These are phyloP conservation scores for Potamarius usumacintae DNA, from an alignment of 2,113 vertebrate genomes.

Conservation along the genomic window DNA sequence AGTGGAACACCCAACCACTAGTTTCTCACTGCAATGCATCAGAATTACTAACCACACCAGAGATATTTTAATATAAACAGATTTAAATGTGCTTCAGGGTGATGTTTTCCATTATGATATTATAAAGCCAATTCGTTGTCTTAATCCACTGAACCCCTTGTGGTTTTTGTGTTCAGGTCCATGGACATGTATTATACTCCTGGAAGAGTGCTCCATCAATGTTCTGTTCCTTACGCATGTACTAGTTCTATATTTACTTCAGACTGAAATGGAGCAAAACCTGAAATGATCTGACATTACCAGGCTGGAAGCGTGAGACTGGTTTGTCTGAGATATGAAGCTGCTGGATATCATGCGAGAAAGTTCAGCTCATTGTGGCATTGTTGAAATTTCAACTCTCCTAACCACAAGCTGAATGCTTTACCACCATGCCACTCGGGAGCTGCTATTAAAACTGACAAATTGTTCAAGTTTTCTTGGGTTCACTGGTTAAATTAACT, in stretches of 20 bases:
- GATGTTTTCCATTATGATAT: no score
- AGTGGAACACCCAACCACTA: no score
- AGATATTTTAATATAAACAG: no score
- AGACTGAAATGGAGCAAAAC: not conserved
- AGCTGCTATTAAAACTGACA: not conserved
- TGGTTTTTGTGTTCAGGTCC: not conserved
- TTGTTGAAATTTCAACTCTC: not conserved
- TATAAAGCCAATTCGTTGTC: not conserved
- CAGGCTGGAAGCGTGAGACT: not conserved
- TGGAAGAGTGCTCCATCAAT: not conserved
- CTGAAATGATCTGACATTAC: not conserved
- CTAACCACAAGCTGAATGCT: not conserved
- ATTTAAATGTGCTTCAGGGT: no score
- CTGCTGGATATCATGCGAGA: not conserved
- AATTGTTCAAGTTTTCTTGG: not conserved
- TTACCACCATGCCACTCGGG: not conserved
- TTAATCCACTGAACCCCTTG: not conserved
- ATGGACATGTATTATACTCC: not conserved
- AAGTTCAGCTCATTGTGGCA: not conserved
- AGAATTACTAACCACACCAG: no score
- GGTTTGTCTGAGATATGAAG: not conserved
- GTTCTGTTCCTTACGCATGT: not conserved
- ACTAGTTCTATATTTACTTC: not conserved
- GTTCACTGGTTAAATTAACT: not conserved
- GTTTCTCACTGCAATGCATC: no score